These are phyloP conservation scores for Dryobota labecula DNA, from an alignment of 2,888 invertebrate species.

Conservation along the genomic window DNA sequence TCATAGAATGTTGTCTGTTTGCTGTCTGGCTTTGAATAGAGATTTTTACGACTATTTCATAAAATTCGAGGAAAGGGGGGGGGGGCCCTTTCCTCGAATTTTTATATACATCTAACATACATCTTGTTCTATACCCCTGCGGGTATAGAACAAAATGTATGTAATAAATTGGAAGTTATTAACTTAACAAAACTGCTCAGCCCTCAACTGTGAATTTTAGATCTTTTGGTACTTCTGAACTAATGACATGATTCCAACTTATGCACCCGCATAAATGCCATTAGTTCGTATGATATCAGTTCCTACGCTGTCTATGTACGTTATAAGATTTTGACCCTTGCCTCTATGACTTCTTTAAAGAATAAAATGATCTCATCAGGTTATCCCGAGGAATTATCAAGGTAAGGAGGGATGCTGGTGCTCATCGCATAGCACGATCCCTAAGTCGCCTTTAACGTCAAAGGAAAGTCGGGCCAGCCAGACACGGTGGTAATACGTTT, in stretches of 20 bases:
- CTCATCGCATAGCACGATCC: conserved; percentile 2
- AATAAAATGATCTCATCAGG: neutral
- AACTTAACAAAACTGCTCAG: conserved; percentile 1
- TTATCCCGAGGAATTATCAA: neutral
- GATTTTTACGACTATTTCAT: conserved; percentile 1
- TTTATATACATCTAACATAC: too few species aligned
- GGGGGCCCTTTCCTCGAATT: too few species aligned
- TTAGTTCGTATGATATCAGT: neutral
- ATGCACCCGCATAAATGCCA: too few species aligned
- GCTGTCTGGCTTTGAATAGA: conserved; percentile 11
- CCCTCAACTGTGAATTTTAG: neutral
- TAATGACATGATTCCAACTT: too few species aligned
- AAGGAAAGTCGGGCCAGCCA: neutral
- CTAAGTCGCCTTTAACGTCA: neutral
- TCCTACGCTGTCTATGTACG: neutral
- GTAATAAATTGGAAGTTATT: conserved; percentile 13
- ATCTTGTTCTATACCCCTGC: too few species aligned
- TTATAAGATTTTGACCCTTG: neutral
- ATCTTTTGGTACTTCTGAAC: neutral
- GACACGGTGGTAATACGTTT: neutral
- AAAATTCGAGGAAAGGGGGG: too few species aligned
- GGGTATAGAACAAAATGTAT: neutral
- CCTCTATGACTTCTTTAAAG: neutral
- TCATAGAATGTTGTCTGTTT: conserved; percentile 55
- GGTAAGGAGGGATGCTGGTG: neutral